Evolutionary conservation across 2,797 vertebrate species (phyloP).

Genomic region (Distichodus sexfasciatus): DNA sequence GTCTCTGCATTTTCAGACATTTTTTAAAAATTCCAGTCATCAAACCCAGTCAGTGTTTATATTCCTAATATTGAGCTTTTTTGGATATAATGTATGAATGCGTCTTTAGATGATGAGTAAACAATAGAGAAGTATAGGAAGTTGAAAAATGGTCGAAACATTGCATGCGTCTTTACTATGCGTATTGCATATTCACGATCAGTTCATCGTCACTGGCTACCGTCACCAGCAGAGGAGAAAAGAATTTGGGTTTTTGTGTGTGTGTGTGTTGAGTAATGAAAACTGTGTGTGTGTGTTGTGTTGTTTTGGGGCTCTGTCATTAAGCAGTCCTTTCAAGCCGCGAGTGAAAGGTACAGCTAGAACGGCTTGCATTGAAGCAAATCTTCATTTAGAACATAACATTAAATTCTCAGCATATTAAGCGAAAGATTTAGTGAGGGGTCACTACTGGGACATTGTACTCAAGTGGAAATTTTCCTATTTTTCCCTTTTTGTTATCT

Average conservation of each 20-base stretch:
- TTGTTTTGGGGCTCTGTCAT: constrained; percentile 8
- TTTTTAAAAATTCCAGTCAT: constrained; percentile 29
- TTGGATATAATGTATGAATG: neutral
- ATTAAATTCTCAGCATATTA: too few species aligned
- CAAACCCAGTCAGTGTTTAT: constrained; percentile 45
- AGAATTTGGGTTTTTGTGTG: neutral
- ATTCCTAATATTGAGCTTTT: neutral
- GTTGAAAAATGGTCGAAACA: neutral
- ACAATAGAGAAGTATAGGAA: neutral
- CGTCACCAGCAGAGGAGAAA: neutral
- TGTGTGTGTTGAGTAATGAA: constrained; percentile 1
- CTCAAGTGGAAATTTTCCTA: neutral
- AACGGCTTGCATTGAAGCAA: neutral
- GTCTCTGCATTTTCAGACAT: neutral
- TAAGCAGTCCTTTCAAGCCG: constrained; percentile 1
- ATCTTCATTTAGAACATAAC: neutral
- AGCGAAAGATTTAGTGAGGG: neutral
- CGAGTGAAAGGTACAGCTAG: constrained; percentile 23
- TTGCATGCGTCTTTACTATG: neutral
- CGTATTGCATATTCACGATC: constrained; percentile 1
- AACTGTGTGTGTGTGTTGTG: neutral
- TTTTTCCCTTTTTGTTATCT: neutral
- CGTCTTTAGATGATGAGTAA: neutral
- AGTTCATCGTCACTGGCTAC: neutral
- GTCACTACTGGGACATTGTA: neutral